A percentile compares a stretch with the other conserved stretches of the same genome.
Evolutionary conservation across 2,797 vertebrate genomes (phyloP).

Genomic region (Aplochiton taeniatus): DNA sequence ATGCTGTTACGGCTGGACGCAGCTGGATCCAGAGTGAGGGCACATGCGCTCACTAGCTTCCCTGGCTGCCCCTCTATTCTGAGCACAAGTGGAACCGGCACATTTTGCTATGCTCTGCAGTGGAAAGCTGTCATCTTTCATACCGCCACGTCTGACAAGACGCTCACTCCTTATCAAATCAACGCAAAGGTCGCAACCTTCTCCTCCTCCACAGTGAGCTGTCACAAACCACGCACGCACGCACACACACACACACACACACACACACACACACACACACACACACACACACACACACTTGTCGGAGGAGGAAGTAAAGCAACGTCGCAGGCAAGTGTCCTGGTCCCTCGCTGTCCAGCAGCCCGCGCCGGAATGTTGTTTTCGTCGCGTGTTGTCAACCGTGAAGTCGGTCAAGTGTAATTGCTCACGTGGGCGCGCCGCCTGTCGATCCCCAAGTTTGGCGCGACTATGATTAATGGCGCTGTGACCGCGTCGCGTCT

Average conservation of each 20-base stretch:
- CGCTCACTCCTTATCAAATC: constrained; percentile 40
- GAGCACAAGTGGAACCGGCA: background rate
- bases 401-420: constrained; percentile 20
- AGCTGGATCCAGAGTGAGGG: background rate
- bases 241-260: too few relatives aligned
- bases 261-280: too few relatives aligned
- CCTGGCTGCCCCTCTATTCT: background rate
- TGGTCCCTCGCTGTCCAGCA: constrained; percentile 7
- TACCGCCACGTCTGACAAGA: constrained; percentile 27
- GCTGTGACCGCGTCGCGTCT: constrained; percentile 6
- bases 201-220: constrained; percentile 32
- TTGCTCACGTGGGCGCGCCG: constrained; percentile 27
- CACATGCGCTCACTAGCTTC: background rate
- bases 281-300: too few relatives aligned
- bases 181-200: constrained; percentile 41
- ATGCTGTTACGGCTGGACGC: background rate
- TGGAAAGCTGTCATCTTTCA: constrained; percentile 37
- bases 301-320: constrained; percentile 18
- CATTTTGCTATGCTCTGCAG: constrained; percentile 5
- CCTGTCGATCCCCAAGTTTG: constrained; percentile 19
- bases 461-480: constrained; percentile 26
- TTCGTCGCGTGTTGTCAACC: constrained; percentile 20
- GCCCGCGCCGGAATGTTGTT: constrained; percentile 13
- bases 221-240: constrained; percentile 40
- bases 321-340: constrained; percentile 6